Evolutionary conservation across 2,888 invertebrate species (phyloP), one percentile per base, ranked within the genome.

Genomic region (Xanthorhoe spadicearia): DNA sequence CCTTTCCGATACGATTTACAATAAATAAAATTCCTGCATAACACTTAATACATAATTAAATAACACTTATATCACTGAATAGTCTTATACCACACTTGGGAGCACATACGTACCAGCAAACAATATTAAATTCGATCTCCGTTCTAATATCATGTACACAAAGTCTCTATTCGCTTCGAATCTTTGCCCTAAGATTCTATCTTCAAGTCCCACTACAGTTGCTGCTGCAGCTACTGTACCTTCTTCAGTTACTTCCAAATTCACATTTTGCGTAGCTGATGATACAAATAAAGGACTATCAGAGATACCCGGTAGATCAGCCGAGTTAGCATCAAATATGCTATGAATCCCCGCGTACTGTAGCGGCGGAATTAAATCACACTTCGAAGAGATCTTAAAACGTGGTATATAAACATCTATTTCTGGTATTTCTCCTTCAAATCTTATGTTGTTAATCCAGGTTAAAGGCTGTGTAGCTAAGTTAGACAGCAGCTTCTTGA

Each of bases 201-300:
- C 90, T 77, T 93, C 91, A 52, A 93, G 77, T 0, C 90, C 91
- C 0, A 92, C 83, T 0, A 92, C 93, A 3, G 96, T 94, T 0
- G 95, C 94, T 0, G 95, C 94, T 0, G 95, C 93, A 0, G 96
- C 96, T 2, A 95, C 94, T 0, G 96, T 96, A 0, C 97, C 97
- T 78, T 96, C 94, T 85, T 97, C 97, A 60, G 94, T 95, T 0
- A 97, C 96, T 76, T 96, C 95, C 63, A 97, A 94, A 75, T 94
- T 94, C 0, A 96, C 95, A 75, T 95, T 95, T 77, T 97, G 97
- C 15, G 96, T 87, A 0, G 95, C 88, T 52, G 94, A 90, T 0
- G 95, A 94, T 2, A 96, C 91, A 75, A 87, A 94, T 17, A 95
- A 83, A 6, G 94, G 88, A 66, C 93, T 92, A 7, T 90, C 93